Conservation (phyloP, 2,113 vertebrate species). For the Sorex araneus region DNA sequence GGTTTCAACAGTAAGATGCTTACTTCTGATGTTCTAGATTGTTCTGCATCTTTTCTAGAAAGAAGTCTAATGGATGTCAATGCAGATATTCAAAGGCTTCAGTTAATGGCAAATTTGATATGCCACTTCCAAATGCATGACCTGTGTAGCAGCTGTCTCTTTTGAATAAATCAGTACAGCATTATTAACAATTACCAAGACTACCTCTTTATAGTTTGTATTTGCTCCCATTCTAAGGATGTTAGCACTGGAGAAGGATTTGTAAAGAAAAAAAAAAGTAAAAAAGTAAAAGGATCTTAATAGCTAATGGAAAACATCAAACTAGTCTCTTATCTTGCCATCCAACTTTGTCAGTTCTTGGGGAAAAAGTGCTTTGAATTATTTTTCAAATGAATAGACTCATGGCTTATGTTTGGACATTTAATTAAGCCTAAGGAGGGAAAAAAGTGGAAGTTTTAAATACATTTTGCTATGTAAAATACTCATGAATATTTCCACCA, state of each 20-base stretch:
- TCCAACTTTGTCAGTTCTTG: conserved; percentile 43
- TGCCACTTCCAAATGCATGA: background rate
- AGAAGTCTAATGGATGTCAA: background rate
- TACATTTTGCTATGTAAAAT: conserved; percentile 79
- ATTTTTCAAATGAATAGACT: conserved; percentile 78
- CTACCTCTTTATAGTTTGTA: background rate
- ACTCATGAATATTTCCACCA: conserved; percentile 70
- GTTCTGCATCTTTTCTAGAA: conserved; percentile 33
- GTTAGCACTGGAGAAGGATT: conserved; percentile 6
- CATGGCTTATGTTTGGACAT: conserved; percentile 65
- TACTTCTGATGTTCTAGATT: background rate
- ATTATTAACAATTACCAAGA: conserved; percentile 26
- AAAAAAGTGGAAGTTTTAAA: conserved; percentile 57
- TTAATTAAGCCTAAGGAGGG: conserved; percentile 73
- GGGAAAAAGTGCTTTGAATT: conserved; percentile 43
- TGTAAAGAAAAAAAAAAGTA: background rate
- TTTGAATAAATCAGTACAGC: conserved; percentile 60
- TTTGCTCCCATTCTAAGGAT: conserved; percentile 56
- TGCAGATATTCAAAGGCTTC: background rate
- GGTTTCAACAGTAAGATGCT: background rate
- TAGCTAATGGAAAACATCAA: conserved; percentile 50
- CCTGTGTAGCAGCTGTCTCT: background rate
- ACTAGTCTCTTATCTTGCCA: conserved; percentile 40
- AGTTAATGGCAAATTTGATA: background rate
- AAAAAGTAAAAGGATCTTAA: background rate